phyloP scores from a whole-genome alignment of 2,113 vertebrate species.

The Verasper variegatus region DNA sequence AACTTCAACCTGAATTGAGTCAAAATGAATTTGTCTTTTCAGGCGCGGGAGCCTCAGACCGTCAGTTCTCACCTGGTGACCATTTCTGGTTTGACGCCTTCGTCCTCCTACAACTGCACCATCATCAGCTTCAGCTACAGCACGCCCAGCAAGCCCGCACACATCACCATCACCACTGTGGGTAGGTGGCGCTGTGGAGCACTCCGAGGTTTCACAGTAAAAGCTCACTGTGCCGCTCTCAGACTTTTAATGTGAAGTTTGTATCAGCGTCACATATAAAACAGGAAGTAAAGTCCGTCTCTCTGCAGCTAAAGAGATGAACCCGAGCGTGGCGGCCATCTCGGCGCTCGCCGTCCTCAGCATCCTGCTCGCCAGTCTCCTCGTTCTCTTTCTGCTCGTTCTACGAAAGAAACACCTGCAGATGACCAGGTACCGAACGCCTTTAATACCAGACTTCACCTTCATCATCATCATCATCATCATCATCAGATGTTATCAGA shows the following conservation, averaged over 20 bases:
- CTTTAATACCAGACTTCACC: too few relatives aligned
- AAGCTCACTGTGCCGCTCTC: not conserved
- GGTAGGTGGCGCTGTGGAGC: slow-evolving; percentile 76
- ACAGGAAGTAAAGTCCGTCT: not conserved
- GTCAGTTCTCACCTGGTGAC: slow-evolving; percentile 88
- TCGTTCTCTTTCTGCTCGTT: slow-evolving; percentile 90
- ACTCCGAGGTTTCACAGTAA: not conserved
- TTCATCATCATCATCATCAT: not conserved
- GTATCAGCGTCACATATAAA: not conserved
- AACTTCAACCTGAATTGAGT: too few relatives aligned
- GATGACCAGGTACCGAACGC: slow-evolving; percentile 79
- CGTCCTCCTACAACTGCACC: slow-evolving; percentile 92
- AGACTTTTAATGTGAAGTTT: not conserved
- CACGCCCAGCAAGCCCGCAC: slow-evolving; percentile 87
- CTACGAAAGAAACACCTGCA: slow-evolving; percentile 94
- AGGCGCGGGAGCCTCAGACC: slow-evolving; percentile 84
- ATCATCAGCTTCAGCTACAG: slow-evolving; percentile 93
- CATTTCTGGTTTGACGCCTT: slow-evolving; percentile 87
- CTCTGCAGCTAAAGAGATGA: slow-evolving; percentile 90
- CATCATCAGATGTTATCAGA: too few relatives aligned
- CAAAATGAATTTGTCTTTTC: not conserved
- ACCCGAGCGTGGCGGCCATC: slow-evolving; percentile 93
- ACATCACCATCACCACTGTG: slow-evolving; percentile 88
- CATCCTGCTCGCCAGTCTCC: slow-evolving; percentile 88
- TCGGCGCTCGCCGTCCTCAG: slow-evolving; percentile 92